These are phyloP conservation scores for Yponomeuta evonymella DNA, from an alignment of 2,888 invertebrate species.

Conservation along the genomic window DNA sequence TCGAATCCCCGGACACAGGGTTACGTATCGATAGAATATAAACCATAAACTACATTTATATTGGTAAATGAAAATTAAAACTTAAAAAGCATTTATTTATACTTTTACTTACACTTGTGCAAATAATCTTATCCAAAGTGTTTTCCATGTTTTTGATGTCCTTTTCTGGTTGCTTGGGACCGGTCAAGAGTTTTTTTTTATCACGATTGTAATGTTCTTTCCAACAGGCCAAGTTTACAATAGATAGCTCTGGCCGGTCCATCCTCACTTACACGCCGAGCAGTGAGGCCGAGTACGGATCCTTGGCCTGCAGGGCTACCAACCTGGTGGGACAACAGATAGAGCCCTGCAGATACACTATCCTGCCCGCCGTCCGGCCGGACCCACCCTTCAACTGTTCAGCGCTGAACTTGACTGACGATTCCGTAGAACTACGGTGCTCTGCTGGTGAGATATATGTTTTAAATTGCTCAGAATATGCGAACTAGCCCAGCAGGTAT, in stretches of 20 bases:
- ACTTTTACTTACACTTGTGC: too few species aligned
- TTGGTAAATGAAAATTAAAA: too few species aligned
- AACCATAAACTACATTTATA: too few species aligned
- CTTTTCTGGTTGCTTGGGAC: too few species aligned
- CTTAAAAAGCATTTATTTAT: too few species aligned
- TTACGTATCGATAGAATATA: too few species aligned
- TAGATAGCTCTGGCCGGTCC: conserved; percentile 73
- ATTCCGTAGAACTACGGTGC: conserved; percentile 85
- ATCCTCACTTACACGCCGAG: conserved; percentile 86
- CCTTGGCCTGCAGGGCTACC: conserved; percentile 83
- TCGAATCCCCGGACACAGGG: too few species aligned
- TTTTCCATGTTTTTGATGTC: too few species aligned
- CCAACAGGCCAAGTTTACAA: conserved; percentile 31
- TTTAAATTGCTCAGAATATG: not conserved
- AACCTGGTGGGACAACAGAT: conserved; percentile 83
- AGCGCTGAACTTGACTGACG: conserved; percentile 85
- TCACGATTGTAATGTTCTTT: too few species aligned
- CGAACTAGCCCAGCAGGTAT: not conserved
- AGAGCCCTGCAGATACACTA: conserved; percentile 84
- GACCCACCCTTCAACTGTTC: conserved; percentile 87
- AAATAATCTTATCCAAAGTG: too few species aligned
- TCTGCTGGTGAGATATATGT: conserved; percentile 55
- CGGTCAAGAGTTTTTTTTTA: too few species aligned
- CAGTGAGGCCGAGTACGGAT: conserved; percentile 85
- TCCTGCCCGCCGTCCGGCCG: conserved; percentile 86